These are phyloP conservation scores for Pogonomyrmex barbatus DNA, from an alignment of 1,140 invertebrate genomes.

Conservation along the genomic window DNA sequence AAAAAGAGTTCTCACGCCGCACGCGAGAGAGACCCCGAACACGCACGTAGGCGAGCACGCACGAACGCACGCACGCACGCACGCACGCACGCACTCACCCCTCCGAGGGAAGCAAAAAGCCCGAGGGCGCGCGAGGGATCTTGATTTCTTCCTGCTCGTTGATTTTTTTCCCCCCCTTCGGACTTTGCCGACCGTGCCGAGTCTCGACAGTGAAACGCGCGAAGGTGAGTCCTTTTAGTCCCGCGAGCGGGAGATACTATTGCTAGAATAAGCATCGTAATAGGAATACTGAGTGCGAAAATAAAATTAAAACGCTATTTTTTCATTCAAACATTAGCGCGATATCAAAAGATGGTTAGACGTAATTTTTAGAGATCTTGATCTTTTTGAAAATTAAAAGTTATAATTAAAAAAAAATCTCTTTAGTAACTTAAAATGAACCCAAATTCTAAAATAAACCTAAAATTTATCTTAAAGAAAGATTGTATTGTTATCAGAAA, in stretches of 20 bases:
- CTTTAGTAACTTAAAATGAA: background rate
- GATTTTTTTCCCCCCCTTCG: slow-evolving; percentile 37
- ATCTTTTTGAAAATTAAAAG: background rate
- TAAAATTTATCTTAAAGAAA: too few relatives aligned
- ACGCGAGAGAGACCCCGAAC: slow-evolving; percentile 71
- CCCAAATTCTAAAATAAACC: too few relatives aligned
- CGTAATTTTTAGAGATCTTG: background rate
- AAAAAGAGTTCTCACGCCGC: slow-evolving; percentile 76
- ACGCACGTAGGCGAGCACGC: slow-evolving; percentile 65
- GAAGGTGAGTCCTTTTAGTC: slow-evolving; percentile 64
- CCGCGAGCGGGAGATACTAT: background rate
- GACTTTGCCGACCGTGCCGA: slow-evolving; percentile 24
- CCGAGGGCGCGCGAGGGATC: slow-evolving; percentile 56
- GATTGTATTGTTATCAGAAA: background rate
- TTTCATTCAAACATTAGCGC: background rate
- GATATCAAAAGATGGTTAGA: background rate
- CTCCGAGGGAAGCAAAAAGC: slow-evolving; percentile 59
- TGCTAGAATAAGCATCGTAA: slow-evolving; percentile 8
- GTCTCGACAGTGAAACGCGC: slow-evolving; percentile 37
- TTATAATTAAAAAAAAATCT: background rate
- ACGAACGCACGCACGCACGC: slow-evolving; percentile 60
- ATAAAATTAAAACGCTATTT: background rate
- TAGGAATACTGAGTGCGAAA: background rate
- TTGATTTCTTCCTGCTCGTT: slow-evolving; percentile 67
- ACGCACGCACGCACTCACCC: slow-evolving; percentile 66